A percentile compares a stretch with the other conserved stretches of the same genome.
These are phyloP conservation scores for Odontomyia ornata DNA, from an alignment of 2,888 invertebrate species.

Conservation along the genomic window DNA sequence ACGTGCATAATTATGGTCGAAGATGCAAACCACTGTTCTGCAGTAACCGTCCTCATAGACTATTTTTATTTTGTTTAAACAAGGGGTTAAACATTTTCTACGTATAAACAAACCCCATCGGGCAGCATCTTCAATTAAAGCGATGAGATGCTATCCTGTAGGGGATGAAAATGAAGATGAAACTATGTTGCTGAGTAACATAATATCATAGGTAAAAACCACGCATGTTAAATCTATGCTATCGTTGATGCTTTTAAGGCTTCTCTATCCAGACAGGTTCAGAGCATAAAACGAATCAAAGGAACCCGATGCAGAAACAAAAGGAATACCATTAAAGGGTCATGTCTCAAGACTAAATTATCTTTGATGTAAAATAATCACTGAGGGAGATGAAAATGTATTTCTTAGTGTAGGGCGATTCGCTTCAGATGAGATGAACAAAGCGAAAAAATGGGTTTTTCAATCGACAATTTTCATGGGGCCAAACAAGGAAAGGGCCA, in stretches of 20 bases:
- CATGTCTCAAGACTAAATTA: slow-evolving; percentile 14
- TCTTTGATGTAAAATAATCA: slow-evolving; percentile 8
- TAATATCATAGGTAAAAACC: background rate
- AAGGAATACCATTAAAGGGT: background rate
- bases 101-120: background rate
- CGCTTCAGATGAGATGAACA: slow-evolving; percentile 42
- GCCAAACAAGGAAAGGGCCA: background rate
- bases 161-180: no score
- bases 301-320: slow-evolving; percentile 6
- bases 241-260: no score
- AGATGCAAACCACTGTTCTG: no score
- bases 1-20: no score
- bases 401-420: slow-evolving; percentile 39
- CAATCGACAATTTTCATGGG: background rate
- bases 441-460: background rate
- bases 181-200: background rate
- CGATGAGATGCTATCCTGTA: background rate
- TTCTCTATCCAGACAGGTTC: background rate
- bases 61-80: no score
- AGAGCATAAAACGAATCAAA: background rate
- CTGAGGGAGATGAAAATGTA: slow-evolving; percentile 17
- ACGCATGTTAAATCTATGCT: slow-evolving; percentile 16
- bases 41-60: no score
- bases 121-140: background rate
- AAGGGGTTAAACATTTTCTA: background rate